Percentiles rank a stretch among this genome's conserved stretches.
Conservation (phyloP, 2,113 vertebrate genomes). For the Piaya cayana region DNA sequence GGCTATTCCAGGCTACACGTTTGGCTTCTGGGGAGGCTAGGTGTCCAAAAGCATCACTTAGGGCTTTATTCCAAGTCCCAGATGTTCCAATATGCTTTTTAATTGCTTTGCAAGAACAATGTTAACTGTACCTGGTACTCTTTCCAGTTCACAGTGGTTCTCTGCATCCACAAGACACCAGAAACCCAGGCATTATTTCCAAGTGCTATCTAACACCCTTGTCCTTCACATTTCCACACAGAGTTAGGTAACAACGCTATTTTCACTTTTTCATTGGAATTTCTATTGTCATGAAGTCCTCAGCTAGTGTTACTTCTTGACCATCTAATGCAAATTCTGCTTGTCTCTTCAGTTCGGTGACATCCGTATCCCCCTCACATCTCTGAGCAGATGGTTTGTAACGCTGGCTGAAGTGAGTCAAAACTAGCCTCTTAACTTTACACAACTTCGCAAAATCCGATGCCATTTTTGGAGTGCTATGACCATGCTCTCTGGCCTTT, state of each 20-base stretch:
- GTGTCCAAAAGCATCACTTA: not conserved
- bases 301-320: conserved; percentile 83
- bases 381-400: conserved; percentile 77
- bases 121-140: not conserved
- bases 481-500: conserved; percentile 87
- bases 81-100: not conserved
- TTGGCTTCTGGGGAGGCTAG: not conserved
- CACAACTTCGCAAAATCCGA: conserved; percentile 81
- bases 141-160: not conserved
- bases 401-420: conserved; percentile 93
- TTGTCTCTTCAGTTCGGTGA: conserved; percentile 78
- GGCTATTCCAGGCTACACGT: not conserved
- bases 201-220: not conserved
- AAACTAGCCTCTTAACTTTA: conserved; percentile 71
- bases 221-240: not conserved
- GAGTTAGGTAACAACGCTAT: not conserved
- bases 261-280: conserved; percentile 75
- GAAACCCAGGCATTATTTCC: not conserved
- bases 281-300: conserved; percentile 88
- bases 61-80: fast-evolving
- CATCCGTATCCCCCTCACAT: conserved; percentile 65
- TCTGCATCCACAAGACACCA: fast-evolving
- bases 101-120: not conserved
- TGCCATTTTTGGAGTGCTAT: conserved; percentile 89
- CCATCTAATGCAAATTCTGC: conserved; percentile 76